A percentile compares a stretch with the other conserved stretches of the same genome.
These are phyloP conservation scores for Cheiracanthium punctorium DNA, from an alignment of 2,888 invertebrate genomes.

Conservation along the genomic window DNA sequence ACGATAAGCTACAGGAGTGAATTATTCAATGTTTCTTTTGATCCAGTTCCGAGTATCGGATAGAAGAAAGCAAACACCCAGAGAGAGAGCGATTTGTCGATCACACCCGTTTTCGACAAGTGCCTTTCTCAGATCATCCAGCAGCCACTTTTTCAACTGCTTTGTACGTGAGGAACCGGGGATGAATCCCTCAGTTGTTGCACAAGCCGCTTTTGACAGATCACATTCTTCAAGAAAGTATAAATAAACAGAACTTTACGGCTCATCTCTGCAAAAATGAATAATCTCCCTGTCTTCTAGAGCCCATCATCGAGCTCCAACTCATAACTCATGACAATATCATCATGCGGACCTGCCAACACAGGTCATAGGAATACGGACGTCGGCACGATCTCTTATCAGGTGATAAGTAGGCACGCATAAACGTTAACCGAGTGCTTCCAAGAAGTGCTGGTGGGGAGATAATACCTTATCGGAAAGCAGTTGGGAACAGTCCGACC, in stretches of 20 bases:
- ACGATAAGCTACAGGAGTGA: neutral
- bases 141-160: neutral
- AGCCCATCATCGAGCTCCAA: neutral
- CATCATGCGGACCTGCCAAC: neutral
- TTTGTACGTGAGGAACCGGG: neutral
- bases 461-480: neutral
- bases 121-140: neutral
- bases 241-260: neutral
- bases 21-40: no score
- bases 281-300: neutral
- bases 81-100: neutral
- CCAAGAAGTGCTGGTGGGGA: slow-evolving; percentile 15
- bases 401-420: slow-evolving; percentile 10
- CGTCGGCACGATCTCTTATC: slow-evolving; percentile 2
- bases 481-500: neutral
- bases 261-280: neutral
- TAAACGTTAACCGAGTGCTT: slow-evolving; percentile 15
- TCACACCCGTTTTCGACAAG: neutral
- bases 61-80: neutral
- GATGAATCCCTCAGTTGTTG: neutral
- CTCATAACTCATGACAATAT: neutral
- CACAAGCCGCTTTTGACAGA: neutral
- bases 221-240: neutral
- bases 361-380: slow-evolving; percentile 3
- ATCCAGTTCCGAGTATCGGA: neutral